Conservation (phyloP, 2,797 vertebrate genomes). For the Pygocentrus nattereri region DNA sequence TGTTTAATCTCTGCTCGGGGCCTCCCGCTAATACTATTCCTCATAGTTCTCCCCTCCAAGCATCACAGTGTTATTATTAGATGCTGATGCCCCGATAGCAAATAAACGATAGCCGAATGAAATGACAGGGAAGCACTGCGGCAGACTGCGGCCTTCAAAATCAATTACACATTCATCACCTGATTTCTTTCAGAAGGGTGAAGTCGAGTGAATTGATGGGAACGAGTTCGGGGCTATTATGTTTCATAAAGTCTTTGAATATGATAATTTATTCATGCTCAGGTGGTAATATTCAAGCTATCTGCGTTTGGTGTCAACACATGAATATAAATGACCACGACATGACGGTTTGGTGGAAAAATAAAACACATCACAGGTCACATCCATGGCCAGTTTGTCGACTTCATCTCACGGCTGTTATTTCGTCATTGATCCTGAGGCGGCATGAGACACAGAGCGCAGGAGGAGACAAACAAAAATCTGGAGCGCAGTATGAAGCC, state of each 20-base stretch:
- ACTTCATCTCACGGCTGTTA: background rate
- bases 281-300: conserved; percentile 23
- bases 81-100: conserved; percentile 25
- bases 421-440: background rate
- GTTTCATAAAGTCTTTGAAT: conserved; percentile 8
- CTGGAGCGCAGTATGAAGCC: conserved; percentile 2
- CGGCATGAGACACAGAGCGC: background rate
- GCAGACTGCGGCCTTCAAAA: conserved; percentile 2
- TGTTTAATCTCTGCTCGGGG: conserved; percentile 32
- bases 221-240: conserved; percentile 33
- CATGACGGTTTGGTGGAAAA: background rate
- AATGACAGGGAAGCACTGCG: background rate
- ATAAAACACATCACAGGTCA: background rate
- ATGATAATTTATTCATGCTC: conserved; percentile 37
- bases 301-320: conserved; percentile 29
- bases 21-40: conserved; percentile 13
- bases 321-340: conserved; percentile 32
- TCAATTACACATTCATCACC: conserved; percentile 36
- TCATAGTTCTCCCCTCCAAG: background rate
- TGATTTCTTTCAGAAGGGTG: conserved; percentile 5
- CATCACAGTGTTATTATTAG: conserved; percentile 3
- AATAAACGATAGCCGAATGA: conserved; percentile 22
- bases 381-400: background rate
- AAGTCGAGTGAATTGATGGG: conserved; percentile 4
- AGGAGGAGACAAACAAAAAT: background rate